These are phyloP conservation scores for Drosophila mayaguana DNA, from an alignment of 2,888 invertebrate species.

Conservation along the genomic window DNA sequence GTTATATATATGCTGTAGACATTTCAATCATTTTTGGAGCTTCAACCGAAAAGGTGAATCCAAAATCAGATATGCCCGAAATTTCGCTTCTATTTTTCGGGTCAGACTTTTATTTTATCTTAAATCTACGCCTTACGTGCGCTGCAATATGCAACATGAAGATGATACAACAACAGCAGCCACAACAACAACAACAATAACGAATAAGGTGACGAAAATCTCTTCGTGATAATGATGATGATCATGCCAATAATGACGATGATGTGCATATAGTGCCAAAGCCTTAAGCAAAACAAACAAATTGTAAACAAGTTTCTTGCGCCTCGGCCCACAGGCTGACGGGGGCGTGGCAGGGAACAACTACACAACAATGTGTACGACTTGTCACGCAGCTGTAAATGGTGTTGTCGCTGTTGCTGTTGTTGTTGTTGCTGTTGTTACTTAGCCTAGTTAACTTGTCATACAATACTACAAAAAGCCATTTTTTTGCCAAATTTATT, in stretches of 20 bases:
- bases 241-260: constrained; percentile 19
- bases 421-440: constrained; percentile 54
- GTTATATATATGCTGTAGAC: not conserved
- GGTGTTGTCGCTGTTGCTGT: constrained; percentile 34
- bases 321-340: constrained; percentile 25
- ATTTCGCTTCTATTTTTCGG: not conserved
- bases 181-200: not conserved
- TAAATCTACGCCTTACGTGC: not conserved
- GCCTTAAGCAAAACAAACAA: constrained; percentile 47
- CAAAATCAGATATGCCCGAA: not conserved
- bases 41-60: not conserved
- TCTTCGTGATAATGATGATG: constrained; percentile 1
- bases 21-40: not conserved
- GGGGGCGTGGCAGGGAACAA: constrained; percentile 53
- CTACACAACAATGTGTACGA: constrained; percentile 55
- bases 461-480: constrained; percentile 37
- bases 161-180: constrained; percentile 3
- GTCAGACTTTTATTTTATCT: not conserved
- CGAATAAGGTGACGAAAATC: constrained; percentile 8
- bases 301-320: constrained; percentile 71
- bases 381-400: constrained; percentile 68
- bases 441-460: constrained; percentile 73
- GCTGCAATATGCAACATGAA: constrained; percentile 18
- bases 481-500: constrained; percentile 53
- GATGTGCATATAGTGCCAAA: constrained; percentile 39